Conservation (phyloP, 2,888 invertebrate species). For the Apamea monoglypha region DNA sequence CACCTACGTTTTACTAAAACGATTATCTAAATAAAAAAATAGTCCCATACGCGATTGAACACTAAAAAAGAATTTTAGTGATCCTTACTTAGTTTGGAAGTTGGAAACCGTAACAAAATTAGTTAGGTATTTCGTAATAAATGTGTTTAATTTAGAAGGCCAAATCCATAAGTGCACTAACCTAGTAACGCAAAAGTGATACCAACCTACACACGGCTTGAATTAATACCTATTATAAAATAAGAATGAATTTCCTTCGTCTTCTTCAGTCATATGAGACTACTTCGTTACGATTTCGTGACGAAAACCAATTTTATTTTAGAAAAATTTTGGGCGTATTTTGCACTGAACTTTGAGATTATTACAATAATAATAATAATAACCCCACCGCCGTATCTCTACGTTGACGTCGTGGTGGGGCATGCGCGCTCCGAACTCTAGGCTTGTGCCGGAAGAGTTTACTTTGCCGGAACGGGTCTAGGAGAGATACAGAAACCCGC, state of each 20-base stretch:
- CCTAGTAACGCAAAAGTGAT: background rate
- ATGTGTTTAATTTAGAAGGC: constrained; percentile 29
- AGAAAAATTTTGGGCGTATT: background rate
- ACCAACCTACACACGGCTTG: constrained; percentile 11
- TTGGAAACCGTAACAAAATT: background rate
- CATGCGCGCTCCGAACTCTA: too few relatives aligned
- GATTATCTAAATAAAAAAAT: constrained; percentile 18
- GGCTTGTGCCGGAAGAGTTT: too few relatives aligned
- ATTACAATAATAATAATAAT: too few relatives aligned
- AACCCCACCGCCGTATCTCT: too few relatives aligned
- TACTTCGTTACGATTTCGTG: background rate
- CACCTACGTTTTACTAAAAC: background rate
- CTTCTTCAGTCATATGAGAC: background rate
- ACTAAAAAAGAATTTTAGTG: background rate
- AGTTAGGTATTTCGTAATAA: constrained; percentile 13
- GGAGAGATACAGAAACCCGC: too few relatives aligned
- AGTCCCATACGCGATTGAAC: background rate
- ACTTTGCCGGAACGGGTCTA: too few relatives aligned
- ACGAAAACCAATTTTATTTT: background rate
- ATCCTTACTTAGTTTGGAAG: constrained; percentile 13
- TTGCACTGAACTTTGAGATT: background rate
- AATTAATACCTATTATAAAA: background rate
- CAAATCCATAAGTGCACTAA: constrained; percentile 23
- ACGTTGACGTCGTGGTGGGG: too few relatives aligned
- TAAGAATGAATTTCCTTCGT: background rate